Percentiles rank a stretch among this genome's conserved stretches.
These are phyloP conservation scores for Leptogaster cylindrica DNA, from an alignment of 2,888 invertebrate genomes.

Conservation along the genomic window DNA sequence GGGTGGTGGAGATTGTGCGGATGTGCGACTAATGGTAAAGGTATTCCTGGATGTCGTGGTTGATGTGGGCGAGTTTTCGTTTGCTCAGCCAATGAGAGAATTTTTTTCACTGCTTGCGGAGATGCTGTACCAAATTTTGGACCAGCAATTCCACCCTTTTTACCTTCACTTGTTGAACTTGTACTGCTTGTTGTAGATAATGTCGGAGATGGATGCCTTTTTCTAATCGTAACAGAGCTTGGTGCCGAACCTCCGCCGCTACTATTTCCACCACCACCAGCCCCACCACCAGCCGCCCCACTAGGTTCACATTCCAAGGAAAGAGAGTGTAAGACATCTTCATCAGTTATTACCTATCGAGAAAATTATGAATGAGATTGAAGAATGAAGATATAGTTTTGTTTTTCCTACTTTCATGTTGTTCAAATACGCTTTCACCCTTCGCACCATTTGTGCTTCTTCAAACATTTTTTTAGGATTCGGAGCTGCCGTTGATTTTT, in stretches of 20 bases:
- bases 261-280: slow-evolving; percentile 63
- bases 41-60: slow-evolving; percentile 70
- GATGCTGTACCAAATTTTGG: slow-evolving; percentile 84
- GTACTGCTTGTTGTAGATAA: slow-evolving; percentile 91
- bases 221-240: slow-evolving; percentile 66
- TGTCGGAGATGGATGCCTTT: slow-evolving; percentile 91
- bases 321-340: slow-evolving; percentile 85
- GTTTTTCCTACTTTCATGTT: slow-evolving; percentile 70
- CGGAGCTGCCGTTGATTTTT: slow-evolving; percentile 87
- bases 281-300: slow-evolving; percentile 55
- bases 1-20: slow-evolving; percentile 53
- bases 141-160: slow-evolving; percentile 63
- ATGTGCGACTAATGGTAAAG: slow-evolving; percentile 68
- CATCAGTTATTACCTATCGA: slow-evolving; percentile 75
- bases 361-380: not conserved
- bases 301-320: slow-evolving; percentile 87
- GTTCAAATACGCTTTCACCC: slow-evolving; percentile 94
- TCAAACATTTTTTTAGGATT: slow-evolving; percentile 99
- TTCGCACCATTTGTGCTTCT: slow-evolving; percentile 97
- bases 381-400: not conserved
- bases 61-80: slow-evolving; percentile 88
- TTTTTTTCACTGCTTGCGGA: slow-evolving; percentile 95
- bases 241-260: slow-evolving; percentile 66
- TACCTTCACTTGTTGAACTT: slow-evolving; percentile 82
- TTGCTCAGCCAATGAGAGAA: slow-evolving; percentile 88